Percentiles rank a stretch among this genome's conserved stretches.
Evolutionary conservation across 2,113 vertebrate genomes (phyloP).

Genomic region (Ellobius talpinus): DNA sequence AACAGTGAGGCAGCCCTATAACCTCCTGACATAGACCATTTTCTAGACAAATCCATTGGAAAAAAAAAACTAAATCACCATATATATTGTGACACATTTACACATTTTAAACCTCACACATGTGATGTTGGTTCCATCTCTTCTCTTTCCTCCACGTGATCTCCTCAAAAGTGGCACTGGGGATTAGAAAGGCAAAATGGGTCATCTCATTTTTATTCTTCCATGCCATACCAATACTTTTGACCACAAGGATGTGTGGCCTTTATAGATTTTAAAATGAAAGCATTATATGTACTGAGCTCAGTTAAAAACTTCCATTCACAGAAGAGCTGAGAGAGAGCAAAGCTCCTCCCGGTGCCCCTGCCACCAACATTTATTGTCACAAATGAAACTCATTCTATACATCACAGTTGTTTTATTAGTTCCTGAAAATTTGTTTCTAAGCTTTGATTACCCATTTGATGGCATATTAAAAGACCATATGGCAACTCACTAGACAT

Average conservation of each 20-base stretch:
- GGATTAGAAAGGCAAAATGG: background rate
- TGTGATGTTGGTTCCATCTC: background rate
- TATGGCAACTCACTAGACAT: conserved; percentile 61
- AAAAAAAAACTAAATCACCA: background rate
- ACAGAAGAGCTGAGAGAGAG: background rate
- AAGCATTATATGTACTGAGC: background rate
- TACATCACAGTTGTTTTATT: conserved; percentile 47
- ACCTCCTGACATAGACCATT: background rate
- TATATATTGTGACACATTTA: background rate
- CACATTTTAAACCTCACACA: background rate
- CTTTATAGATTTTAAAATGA: conserved; percentile 12
- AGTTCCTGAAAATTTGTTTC: conserved; percentile 69
- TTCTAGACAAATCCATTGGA: background rate
- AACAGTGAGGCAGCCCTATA: background rate
- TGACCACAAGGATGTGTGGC: background rate
- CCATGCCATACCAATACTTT: background rate
- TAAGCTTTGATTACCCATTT: conserved; percentile 71
- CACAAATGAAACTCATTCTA: conserved; percentile 39
- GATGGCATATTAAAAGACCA: conserved; percentile 70
- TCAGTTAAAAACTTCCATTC: background rate
- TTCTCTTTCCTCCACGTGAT: background rate
- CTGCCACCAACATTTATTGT: background rate
- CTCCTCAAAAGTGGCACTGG: background rate
- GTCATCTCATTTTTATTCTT: conserved; percentile 43
- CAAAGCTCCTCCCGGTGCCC: background rate